Evolutionary conservation across 2,113 vertebrate species (phyloP).

Genomic region (Sylvilagus bachmani): DNA sequence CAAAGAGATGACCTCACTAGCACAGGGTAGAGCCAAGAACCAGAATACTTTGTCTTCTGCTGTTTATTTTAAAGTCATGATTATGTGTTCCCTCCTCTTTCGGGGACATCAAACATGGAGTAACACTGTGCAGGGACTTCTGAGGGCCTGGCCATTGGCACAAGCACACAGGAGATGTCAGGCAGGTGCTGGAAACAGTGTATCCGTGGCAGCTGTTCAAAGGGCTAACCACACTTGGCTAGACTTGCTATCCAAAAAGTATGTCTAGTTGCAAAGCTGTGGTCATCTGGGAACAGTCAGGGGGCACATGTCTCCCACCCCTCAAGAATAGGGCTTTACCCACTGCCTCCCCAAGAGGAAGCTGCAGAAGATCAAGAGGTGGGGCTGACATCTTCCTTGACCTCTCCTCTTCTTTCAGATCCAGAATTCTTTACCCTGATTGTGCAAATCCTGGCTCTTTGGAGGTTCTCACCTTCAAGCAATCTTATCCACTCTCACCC

Average conservation of each 20-base stretch:
- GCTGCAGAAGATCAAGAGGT: neutral
- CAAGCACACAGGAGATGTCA: constrained; percentile 48
- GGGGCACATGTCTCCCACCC: neutral
- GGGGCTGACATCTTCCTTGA: neutral
- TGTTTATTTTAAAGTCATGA: constrained; percentile 92
- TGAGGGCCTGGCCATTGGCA: constrained; percentile 64
- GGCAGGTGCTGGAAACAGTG: constrained; percentile 73
- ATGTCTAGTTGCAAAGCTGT: constrained; percentile 47
- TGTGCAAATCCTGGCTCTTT: neutral
- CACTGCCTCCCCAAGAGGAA: neutral
- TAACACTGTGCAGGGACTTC: constrained; percentile 85
- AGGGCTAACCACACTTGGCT: constrained; percentile 72
- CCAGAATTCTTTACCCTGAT: neutral
- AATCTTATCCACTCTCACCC: neutral
- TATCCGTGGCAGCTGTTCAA: constrained; percentile 67
- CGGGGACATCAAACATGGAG: constrained; percentile 87
- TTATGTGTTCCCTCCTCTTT: constrained; percentile 89
- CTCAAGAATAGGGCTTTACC: neutral
- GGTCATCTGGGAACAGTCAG: constrained; percentile 64
- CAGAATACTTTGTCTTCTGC: constrained; percentile 89
- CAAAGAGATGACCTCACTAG: constrained; percentile 89
- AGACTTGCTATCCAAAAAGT: constrained; percentile 37
- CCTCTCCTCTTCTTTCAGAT: neutral
- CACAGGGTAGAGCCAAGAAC: constrained; percentile 87
- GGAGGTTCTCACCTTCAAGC: neutral